Evolutionary conservation across 1,140 invertebrate species (phyloP), one percentile per base, ranked within the genome.

Genomic region (Pseudomyrmex cubaensis): DNA sequence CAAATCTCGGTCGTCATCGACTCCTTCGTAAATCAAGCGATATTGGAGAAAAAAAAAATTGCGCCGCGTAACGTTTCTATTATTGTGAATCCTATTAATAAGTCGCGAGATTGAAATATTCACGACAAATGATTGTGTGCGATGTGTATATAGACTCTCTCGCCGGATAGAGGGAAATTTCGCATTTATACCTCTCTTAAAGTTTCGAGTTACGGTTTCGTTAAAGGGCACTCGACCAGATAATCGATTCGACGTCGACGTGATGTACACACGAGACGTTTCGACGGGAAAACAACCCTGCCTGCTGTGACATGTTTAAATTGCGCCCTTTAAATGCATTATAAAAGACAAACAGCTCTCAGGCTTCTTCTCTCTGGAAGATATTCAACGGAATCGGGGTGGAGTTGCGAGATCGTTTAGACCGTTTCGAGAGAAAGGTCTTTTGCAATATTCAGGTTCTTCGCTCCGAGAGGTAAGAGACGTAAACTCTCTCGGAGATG

Each of bases 211-310:
- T 59, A 46, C 10, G 3, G 56, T 10, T 46, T 59, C 3, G 10
- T 73, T 46, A 46, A 46, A 73, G 35, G 5, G 35, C 56, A 72
- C 1, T 17, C 52, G 52, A 59, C n/a, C 10, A 20, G 22, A 46
- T 46, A 59, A 73, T 73, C 2, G 25, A 46, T 59, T 59, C 35
- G 44, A 48, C 17, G 10, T 25, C 25, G 3, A 5, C 20, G 57
- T 70, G 15, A 70, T 15, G 25, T 56, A 17, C 17, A 52, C n/a
- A 73, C 35, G 5, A 35, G 35, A 70, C n/a, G 7, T 69, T 69
- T 54, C 4, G 0, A 44, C 35, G 35, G 57, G 22, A 57, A 15
- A 46, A 17, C 35, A 35, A 35, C 35, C 35, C 35, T 7, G 35
- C 0, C 35, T 35, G 35, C 0, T 35, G 35, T 35, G 35, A 35